Evolutionary conservation across 2,797 vertebrate species (phyloP).

Genomic region (Benthosema pterotum): DNA sequence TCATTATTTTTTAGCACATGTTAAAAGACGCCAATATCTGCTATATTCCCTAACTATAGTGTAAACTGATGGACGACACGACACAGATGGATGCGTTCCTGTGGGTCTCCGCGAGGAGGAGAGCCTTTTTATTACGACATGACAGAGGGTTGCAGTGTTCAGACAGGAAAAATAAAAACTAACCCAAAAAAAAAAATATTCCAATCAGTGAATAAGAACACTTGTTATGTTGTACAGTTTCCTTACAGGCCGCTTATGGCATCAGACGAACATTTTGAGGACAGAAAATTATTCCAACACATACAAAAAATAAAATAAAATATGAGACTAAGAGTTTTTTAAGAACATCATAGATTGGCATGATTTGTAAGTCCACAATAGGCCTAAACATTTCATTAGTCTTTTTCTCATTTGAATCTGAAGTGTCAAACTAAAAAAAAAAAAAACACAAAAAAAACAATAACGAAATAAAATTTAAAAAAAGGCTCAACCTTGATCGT

Average conservation of each 20-base stretch:
- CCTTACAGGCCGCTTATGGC: constrained; percentile 48
- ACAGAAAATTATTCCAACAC: constrained; percentile 49
- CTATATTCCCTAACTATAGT: too few species aligned
- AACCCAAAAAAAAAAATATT: constrained; percentile 60
- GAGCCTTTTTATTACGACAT: too few species aligned
- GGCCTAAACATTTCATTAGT: constrained; percentile 20
- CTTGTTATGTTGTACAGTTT: constrained; percentile 61
- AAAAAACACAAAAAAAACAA: too few species aligned
- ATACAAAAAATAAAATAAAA: constrained; percentile 45
- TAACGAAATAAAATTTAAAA: too few species aligned
- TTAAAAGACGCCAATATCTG: too few species aligned
- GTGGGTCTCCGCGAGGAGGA: too few species aligned
- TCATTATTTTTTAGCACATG: too few species aligned
- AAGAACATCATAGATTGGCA: constrained; percentile 47
- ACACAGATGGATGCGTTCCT: too few species aligned
- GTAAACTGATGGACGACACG: too few species aligned
- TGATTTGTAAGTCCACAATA: constrained; percentile 38
- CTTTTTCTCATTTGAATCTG: constrained; percentile 45
- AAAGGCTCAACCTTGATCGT: neutral
- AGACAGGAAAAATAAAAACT: constrained; percentile 56
- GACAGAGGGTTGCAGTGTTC: constrained; percentile 61
- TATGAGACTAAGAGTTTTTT: constrained; percentile 15
- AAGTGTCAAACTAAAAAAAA: constrained; percentile 37
- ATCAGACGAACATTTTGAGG: constrained; percentile 52
- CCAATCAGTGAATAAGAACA: constrained; percentile 62